Base-by-base conservation (phyloP, 1,140 invertebrate species). In the Chironomus tepperi region DNA sequence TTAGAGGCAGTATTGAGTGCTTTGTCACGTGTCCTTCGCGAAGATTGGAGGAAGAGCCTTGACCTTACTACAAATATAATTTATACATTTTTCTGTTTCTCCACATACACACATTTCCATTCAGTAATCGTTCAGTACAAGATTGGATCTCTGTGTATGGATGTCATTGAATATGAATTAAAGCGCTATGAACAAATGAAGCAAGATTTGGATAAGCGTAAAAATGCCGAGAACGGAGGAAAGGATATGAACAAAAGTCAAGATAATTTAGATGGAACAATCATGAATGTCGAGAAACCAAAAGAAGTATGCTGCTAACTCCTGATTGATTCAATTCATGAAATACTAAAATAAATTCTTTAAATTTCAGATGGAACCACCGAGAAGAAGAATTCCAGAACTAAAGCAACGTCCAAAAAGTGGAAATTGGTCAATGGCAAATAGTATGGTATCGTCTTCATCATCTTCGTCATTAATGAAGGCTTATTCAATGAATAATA, bases 1-100 rank as follows among this genome's bases (percentile, higher is more conserved):
- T 86, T 88, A 96, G 96, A 99, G 85, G 94, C 95, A n/a, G 87
- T 98, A 24, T 84, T 99, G 18, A 97, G 95, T 85, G 97, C 97
- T 73, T 84, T 99, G 75, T 93, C 95, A 6, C 87, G 98, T 80
- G 95, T 99, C 34, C 83, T 99, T 57, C 86, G 97, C 78, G 98
- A 99, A 86, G 97, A 99, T 84, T 98, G 96, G 91, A 94, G 93
- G 84, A 91, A 93, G 80, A 98, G 95, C 81, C 91, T 98, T 78
- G 96, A 98, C 82, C 83, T 99, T 42, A 96, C 95, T 74, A 98
- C 94, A 77, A 98, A 98, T 83, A 96, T 99, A 80, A 91, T 98
- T 76, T 96, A 96, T 81, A 94, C 95, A 77, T 99, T 99, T 84
- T 96, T 97, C 81, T 98, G 95, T 81, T 97, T 99, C 82, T 98